These are phyloP conservation scores for Rostratula benghalensis DNA, from an alignment of 2,113 vertebrate species.

Conservation along the genomic window DNA sequence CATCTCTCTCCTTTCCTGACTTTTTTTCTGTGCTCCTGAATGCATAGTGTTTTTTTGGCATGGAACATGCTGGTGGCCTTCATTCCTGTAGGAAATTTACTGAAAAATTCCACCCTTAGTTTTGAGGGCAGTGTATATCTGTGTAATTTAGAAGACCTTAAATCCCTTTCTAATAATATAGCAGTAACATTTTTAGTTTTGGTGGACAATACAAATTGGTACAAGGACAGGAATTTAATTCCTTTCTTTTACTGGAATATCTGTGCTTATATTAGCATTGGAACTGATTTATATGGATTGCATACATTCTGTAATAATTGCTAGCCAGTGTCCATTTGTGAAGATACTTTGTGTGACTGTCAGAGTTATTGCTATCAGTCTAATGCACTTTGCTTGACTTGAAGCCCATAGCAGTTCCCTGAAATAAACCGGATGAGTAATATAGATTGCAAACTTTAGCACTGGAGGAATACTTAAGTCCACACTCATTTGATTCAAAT, in stretches of 20 bases:
- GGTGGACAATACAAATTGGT: not conserved
- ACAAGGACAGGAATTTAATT: not conserved
- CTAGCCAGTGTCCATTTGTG: not conserved
- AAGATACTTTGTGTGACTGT: not conserved
- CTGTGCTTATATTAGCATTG: not conserved
- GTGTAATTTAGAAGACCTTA: not conserved
- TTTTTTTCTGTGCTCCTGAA: not conserved
- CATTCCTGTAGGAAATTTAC: not conserved
- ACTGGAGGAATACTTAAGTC: slow-evolving; percentile 14
- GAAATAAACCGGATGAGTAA: slow-evolving; percentile 29
- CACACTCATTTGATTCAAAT: slow-evolving; percentile 32
- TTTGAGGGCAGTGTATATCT: not conserved
- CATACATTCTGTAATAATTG: not conserved
- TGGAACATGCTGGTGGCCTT: not conserved
- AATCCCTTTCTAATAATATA: not conserved
- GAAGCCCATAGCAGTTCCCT: slow-evolving; percentile 1
- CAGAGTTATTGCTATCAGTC: not conserved
- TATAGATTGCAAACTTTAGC: not conserved
- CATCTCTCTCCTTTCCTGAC: not conserved
- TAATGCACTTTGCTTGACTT: slow-evolving; percentile 18
- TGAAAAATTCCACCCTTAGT: not conserved
- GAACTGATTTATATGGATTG: not conserved
- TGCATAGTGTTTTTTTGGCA: not conserved
- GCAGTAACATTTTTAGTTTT: not conserved
- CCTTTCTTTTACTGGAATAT: not conserved